Base-by-base conservation (phyloP, 1,140 invertebrate genomes). In the Calycopis cecrops region DNA sequence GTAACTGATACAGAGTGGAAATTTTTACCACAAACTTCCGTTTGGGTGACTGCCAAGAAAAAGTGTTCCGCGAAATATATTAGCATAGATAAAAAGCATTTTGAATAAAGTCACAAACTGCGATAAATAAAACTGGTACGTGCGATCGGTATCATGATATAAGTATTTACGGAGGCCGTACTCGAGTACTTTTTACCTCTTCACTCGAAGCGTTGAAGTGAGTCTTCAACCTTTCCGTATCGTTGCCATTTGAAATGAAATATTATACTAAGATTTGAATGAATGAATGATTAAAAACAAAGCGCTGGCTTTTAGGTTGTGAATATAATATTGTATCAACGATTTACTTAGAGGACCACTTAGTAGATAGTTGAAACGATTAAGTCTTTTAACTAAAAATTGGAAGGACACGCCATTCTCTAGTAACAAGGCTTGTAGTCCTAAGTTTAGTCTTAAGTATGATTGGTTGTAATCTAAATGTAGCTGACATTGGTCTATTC, bases 1-100 rank as follows among this genome's bases (percentile, higher is more conserved):
- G 21, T 28, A 28, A 28, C 2, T 28, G 21, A 6, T 28, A 28
- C 21, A 28, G 21, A 28, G 21, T 28, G 21, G 21, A 6, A 28
- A 28, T 28, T 28, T 28, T 28, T 6, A 28, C 21, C 21, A 28
- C 21, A 28, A 28, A 28, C 21, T 28, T 28, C 21, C 21, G 21
- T 3, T 28, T 44, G 40, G 40, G 12, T 12, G 17, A 18, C 16
- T 16, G 40, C 40, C 40, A 44, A 44, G 40, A 9, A 44, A 44
- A 14, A 16, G 17, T 28, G 21, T 28, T 28, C 21, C 21, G 14
- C 17, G 14, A 44, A 12, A 44, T 16, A 14, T 16, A 44, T 44
- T 44, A 44, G 40, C 40, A 44, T 44, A 44, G 40, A 44, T 44
- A 44, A 44, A 44, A 44, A 44, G 40, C 14, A 14, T 16, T 44